Percentiles rank a stretch among this genome's conserved stretches.
Conservation (phyloP, 2,113 vertebrate species). For the Pungitius pungitius region DNA sequence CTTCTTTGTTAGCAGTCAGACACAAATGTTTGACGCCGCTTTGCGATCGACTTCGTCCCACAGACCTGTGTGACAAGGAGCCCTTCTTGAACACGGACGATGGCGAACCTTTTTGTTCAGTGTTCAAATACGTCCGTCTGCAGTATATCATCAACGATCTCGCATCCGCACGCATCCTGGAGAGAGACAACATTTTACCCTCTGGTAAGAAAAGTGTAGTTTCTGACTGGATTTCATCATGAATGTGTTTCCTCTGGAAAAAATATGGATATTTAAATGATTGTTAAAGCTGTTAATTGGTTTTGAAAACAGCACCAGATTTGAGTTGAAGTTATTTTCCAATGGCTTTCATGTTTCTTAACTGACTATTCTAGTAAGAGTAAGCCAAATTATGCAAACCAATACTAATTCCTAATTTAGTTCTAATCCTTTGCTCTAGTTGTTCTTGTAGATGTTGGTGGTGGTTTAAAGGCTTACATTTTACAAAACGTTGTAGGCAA, state of each 20-base stretch:
- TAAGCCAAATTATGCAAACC: neutral
- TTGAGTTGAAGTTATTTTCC: neutral
- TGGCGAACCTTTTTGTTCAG: slow-evolving; percentile 80
- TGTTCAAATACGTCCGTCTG: slow-evolving; percentile 89
- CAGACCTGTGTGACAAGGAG: slow-evolving; percentile 83
- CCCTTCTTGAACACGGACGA: slow-evolving; percentile 90
- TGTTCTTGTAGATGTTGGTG: neutral
- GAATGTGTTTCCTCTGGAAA: neutral
- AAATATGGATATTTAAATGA: neutral
- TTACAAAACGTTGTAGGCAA: neutral
- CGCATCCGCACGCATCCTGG: slow-evolving; percentile 91
- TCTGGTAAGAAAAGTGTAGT: slow-evolving; percentile 79
- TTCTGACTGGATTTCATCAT: neutral
- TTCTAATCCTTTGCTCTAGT: neutral
- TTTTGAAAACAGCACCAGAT: neutral
- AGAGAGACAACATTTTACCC: slow-evolving; percentile 90
- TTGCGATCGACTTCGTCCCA: neutral
- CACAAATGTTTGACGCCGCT: neutral
- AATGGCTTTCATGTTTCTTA: neutral
- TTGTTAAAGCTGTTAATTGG: neutral
- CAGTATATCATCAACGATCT: slow-evolving; percentile 97
- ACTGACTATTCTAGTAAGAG: neutral
- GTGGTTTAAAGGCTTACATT: neutral
- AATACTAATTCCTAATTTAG: neutral
- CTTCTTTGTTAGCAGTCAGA: neutral